phyloP scores from a whole-genome alignment of 2,797 vertebrate species.

The Sebastiscus albofasciatus region DNA sequence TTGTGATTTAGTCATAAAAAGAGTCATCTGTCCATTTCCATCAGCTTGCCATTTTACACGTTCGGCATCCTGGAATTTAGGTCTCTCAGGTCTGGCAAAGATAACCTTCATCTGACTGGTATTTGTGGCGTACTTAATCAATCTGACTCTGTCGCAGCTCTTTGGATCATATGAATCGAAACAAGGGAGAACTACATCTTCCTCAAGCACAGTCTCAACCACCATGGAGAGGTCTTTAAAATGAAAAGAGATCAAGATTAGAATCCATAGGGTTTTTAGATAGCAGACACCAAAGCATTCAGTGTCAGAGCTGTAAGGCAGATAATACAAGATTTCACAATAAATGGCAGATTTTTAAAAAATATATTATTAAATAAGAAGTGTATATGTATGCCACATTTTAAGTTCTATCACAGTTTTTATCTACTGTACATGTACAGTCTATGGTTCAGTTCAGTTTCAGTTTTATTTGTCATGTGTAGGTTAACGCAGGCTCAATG shows the following conservation, averaged over 20 bases:
- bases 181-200: constrained; percentile 48
- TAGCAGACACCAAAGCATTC: background rate
- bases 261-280: background rate
- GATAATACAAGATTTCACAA: background rate
- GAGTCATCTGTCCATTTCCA: background rate
- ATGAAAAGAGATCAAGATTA: background rate
- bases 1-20: constrained; percentile 38
- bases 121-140: constrained; percentile 11
- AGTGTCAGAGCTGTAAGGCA: background rate
- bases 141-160: constrained; percentile 31
- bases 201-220: background rate
- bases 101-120: background rate
- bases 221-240: background rate
- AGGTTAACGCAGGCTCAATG: accelerated
- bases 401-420: background rate
- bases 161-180: background rate
- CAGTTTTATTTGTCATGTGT: too few relatives aligned
- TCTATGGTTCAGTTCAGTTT: too few relatives aligned
- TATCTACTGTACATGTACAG: too few relatives aligned
- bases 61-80: background rate
- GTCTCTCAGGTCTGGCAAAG: constrained; percentile 11
- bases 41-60: constrained; percentile 6
- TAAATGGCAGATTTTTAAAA: background rate
- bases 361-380: background rate
- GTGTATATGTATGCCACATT: background rate